Conservation (phyloP, 2,888 invertebrate species). For the Drosophila lutescens region DNA sequence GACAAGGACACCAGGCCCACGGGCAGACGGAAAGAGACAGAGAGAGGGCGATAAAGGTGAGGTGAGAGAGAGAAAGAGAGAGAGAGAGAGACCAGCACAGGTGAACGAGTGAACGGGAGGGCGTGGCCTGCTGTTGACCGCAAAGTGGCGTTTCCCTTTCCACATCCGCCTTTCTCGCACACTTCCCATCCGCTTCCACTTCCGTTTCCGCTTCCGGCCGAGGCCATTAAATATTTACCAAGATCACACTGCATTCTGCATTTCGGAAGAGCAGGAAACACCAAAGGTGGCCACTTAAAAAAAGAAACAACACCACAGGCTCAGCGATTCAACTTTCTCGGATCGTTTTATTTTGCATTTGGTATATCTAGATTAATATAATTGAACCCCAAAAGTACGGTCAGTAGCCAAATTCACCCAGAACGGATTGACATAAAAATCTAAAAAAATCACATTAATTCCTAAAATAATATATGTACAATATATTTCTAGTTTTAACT, state of each 20-base stretch:
- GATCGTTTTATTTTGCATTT: no score
- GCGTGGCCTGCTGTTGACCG: constrained; percentile 66
- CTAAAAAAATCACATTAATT: no score
- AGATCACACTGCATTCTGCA: constrained; percentile 6
- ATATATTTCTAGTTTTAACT: background rate
- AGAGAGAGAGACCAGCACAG: background rate
- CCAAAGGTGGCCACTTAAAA: background rate
- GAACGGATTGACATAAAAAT: no score
- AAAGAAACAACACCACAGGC: no score
- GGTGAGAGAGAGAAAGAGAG: background rate
- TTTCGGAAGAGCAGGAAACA: background rate
- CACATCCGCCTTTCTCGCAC: constrained; percentile 49
- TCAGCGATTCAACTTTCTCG: no score
- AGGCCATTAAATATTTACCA: constrained; percentile 29
- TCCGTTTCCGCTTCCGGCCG: constrained; percentile 16
- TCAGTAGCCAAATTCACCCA: no score
- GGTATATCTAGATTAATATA: no score
- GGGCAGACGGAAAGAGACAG: background rate
- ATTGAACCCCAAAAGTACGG: no score
- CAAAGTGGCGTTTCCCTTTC: constrained; percentile 77
- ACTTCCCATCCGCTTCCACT: background rate
- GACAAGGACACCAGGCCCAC: background rate
- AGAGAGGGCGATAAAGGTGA: background rate
- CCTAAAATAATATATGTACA: no score
- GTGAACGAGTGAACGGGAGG: constrained; percentile 25